Evolutionary conservation across 2,888 invertebrate species (phyloP).

Genomic region (Sesia bembeciformis): DNA sequence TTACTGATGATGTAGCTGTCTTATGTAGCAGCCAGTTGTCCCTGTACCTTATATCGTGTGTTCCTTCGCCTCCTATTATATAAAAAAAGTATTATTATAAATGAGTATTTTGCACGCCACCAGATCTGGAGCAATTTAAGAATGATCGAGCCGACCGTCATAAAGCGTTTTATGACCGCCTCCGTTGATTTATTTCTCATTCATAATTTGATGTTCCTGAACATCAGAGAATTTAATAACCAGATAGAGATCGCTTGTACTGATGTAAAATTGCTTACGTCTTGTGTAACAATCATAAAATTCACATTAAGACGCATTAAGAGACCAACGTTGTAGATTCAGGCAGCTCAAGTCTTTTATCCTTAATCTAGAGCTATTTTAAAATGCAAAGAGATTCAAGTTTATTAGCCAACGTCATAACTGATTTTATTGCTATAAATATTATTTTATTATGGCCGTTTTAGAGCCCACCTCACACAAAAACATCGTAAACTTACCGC

Average conservation of each 20-base stretch:
- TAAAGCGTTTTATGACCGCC: conserved; percentile 68
- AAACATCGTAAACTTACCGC: background rate
- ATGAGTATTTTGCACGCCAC: conserved; percentile 1
- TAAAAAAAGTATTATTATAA: background rate
- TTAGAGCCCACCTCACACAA: conserved; percentile 16
- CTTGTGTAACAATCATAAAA: conserved; percentile 73
- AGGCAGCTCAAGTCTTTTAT: conserved; percentile 49
- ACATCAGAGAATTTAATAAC: conserved; percentile 71
- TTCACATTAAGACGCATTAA: conserved; percentile 72
- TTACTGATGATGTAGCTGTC: no score
- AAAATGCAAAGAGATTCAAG: conserved; percentile 53
- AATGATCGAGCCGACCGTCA: conserved; percentile 38
- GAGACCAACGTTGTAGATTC: conserved; percentile 46
- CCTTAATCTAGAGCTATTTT: conserved; percentile 70
- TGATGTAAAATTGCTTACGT: conserved; percentile 64
- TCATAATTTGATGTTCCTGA: conserved; percentile 71
- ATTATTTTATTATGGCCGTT: conserved; percentile 57
- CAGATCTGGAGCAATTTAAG: conserved; percentile 52
- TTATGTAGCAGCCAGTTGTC: no score
- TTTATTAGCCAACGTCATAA: conserved; percentile 66
- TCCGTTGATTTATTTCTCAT: conserved; percentile 69
- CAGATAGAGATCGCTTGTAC: conserved; percentile 66
- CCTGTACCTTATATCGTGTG: no score
- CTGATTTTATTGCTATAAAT: conserved; percentile 64
- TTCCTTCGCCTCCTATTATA: no score